A percentile compares a stretch with the other conserved stretches of the same genome.
phyloP scores from a whole-genome alignment of 2,888 invertebrate species.

The Tholera decimalis region DNA sequence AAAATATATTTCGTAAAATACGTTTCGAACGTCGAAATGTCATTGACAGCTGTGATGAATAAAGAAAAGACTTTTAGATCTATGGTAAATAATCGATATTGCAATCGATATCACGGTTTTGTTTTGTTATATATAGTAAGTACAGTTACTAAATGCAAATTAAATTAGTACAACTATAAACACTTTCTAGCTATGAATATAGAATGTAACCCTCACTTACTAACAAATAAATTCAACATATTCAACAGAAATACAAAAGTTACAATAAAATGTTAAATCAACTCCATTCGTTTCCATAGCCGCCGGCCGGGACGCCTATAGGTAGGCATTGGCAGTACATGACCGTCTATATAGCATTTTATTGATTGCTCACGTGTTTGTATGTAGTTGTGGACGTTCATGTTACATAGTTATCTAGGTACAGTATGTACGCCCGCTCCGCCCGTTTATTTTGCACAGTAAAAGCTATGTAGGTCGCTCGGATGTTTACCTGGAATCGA shows the following conservation, averaged over 20 bases:
- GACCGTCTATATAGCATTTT: conserved; percentile 66
- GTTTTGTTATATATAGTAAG: not conserved
- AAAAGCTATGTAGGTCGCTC: conserved; percentile 71
- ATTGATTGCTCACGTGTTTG: conserved; percentile 72
- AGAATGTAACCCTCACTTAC: not conserved
- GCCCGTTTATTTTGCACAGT: conserved; percentile 72
- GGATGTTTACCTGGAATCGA: conserved; percentile 55
- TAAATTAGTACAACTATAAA: not conserved
- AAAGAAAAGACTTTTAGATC: conserved; percentile 81
- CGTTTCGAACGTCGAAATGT: conserved; percentile 84
- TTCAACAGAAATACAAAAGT: too few species aligned
- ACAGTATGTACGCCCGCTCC: conserved; percentile 50
- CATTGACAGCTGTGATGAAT: conserved; percentile 88
- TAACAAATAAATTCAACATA: not conserved
- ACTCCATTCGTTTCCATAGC: conserved; percentile 69
- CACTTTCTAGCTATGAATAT: not conserved
- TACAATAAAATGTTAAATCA: conserved; percentile 44
- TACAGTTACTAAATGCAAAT: not conserved
- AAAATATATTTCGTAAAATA: conserved; percentile 81
- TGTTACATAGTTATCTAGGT: conserved; percentile 73
- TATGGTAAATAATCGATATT: conserved; percentile 83
- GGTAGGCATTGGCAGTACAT: conserved; percentile 63
- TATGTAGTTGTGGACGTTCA: conserved; percentile 71
- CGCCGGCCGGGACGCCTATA: conserved; percentile 46
- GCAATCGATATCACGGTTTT: conserved; percentile 60